Evolutionary conservation across 92 coral and sea anemone species (phyloP).

Genomic region (Actinernus sp.): DNA sequence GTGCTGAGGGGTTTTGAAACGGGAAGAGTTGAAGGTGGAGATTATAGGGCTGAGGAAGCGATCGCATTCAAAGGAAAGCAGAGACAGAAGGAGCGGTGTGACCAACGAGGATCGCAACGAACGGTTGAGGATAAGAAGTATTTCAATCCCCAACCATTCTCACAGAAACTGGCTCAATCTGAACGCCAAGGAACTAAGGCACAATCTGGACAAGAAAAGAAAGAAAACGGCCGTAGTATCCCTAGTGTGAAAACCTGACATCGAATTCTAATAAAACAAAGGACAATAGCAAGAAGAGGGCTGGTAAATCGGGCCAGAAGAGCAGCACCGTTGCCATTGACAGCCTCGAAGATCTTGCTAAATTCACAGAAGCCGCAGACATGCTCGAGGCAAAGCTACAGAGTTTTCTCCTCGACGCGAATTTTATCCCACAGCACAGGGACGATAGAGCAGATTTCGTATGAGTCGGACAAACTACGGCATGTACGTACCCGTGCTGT

Average conservation of each 20-base stretch:
- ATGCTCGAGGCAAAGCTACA: neutral
- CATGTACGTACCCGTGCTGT: too few relatives aligned
- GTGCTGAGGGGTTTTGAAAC: too few relatives aligned
- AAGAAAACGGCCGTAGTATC: constrained; percentile 5
- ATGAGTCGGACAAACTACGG: too few relatives aligned
- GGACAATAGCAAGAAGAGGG: constrained; percentile 1
- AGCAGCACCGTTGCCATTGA: neutral
- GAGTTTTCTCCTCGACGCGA: neutral
- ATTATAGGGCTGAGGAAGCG: too few relatives aligned
- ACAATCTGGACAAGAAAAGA: neutral
- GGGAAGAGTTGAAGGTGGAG: too few relatives aligned
- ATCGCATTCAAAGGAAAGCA: neutral
- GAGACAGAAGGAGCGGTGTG: neutral
- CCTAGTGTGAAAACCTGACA: too few relatives aligned
- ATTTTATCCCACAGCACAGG: neutral
- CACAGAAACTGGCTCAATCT: neutral
- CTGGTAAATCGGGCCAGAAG: neutral
- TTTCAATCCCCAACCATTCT: neutral
- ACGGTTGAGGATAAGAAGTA: too few relatives aligned
- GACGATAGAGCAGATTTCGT: too few relatives aligned
- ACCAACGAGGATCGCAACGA: too few relatives aligned
- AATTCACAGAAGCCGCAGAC: constrained; percentile 3
- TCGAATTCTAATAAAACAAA: too few relatives aligned
- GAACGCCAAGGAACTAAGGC: neutral
- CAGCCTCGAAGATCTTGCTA: constrained; percentile 1